These are phyloP conservation scores for Macroramphosus scolopax DNA, from an alignment of 2,797 vertebrate species.

Conservation along the genomic window DNA sequence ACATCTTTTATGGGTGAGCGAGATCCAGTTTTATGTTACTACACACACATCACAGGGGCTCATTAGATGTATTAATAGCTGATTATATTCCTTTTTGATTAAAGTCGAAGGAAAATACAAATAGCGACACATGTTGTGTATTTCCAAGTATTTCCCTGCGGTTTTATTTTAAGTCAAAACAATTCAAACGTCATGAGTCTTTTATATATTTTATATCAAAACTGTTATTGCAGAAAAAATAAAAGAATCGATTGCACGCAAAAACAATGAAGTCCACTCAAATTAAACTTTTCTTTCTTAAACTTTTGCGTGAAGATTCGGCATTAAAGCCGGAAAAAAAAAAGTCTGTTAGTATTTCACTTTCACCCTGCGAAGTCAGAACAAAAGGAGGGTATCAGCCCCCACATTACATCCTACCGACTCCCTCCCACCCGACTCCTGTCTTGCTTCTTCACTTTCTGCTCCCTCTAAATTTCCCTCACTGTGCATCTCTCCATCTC, in stretches of 20 bases:
- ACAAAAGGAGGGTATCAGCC: conserved; percentile 65
- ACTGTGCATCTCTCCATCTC: conserved; percentile 64
- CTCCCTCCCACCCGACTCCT: conserved; percentile 1
- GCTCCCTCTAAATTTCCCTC: conserved; percentile 61
- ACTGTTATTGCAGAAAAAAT: not conserved
- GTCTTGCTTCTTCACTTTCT: conserved; percentile 58
- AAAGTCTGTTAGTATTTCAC: conserved; percentile 33
- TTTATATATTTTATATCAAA: not conserved
- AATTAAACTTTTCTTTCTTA: not conserved
- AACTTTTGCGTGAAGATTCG: conserved; percentile 8
- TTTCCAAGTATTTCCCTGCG: too few relatives aligned
- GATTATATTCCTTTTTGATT: not conserved
- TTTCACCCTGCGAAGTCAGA: conserved; percentile 49
- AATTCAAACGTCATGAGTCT: too few relatives aligned
- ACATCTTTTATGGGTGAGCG: not conserved
- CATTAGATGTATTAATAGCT: not conserved
- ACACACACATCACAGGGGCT: not conserved
- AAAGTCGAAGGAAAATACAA: not conserved
- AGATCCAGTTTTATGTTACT: not conserved
- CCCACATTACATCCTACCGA: conserved; percentile 26
- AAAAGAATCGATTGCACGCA: not conserved
- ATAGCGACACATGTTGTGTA: too few relatives aligned
- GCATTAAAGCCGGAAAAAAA: conserved; percentile 10
- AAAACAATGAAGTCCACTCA: too few relatives aligned
- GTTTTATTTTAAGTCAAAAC: too few relatives aligned